Evolutionary conservation across 1,140 invertebrate species (phyloP), one percentile per base, ranked within the genome.

Genomic region (Phymorhynchus buccinoides): DNA sequence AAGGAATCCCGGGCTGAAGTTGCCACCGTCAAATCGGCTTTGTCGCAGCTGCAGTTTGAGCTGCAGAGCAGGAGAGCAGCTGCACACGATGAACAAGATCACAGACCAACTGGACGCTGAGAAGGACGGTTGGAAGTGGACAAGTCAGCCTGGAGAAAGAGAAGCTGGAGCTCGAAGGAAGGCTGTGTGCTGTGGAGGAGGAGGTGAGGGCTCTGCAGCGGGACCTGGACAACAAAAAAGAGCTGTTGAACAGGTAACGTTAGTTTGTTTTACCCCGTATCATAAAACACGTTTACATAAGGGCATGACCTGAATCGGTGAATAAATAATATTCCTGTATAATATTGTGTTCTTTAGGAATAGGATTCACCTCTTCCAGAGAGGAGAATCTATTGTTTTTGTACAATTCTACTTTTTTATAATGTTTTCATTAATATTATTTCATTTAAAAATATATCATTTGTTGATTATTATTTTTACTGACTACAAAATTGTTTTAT

Each of bases 81-180:
- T 75, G 30, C 32, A 6, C 37, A 82, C 27, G 6, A 48, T 85
- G 32, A 32, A 78, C 42, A 68, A 84, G 30, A 32, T 32, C 39
- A 80, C 75, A 22, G 56, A 30, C 48, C 39, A 44, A 39, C 79
- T 87, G 66, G 75, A 85, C 52, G 81, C 78, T 71, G 81, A 84
- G 32, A 73, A 56, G 42, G n/a, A 73, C n/a, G 79, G 30, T 32
- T 78, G 44, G 68, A 35, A 14, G 41, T 85, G 2, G 81, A 71
- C 39, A 83, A 85, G 32, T n/a, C 18, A 56, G 3, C 79, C 44
- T 85, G 80, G 79, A 85, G 30, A 37, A 85, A 16, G 85, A 85
- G 56, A 52, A 79, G 27, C 16, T 44, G 42, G 86, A 84, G 56
- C 68, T 83, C 42, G 56, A 84, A 79, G 66, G 18, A 12, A 81